A percentile compares a stretch with the other conserved stretches of the same genome.
Conservation (phyloP, 1,140 invertebrate species). For the Drosophila watanabei region DNA sequence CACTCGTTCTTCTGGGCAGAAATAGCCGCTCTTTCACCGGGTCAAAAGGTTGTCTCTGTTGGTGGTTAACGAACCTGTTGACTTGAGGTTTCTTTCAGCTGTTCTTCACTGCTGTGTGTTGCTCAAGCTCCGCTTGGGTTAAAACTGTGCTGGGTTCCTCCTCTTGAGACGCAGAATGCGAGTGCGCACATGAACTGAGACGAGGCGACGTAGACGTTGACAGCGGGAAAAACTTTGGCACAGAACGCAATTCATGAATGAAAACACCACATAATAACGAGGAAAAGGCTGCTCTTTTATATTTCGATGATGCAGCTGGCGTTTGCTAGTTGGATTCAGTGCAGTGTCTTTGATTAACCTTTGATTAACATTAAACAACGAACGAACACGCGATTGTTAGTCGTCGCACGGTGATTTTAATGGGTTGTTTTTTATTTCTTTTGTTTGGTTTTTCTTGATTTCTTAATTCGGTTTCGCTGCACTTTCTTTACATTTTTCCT, state of each 20-base stretch:
- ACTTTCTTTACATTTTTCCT: conserved; percentile 49
- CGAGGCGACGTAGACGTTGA: conserved; percentile 15
- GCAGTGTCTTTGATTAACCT: conserved; percentile 37
- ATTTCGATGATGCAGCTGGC: conserved; percentile 4
- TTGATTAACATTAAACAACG: conserved; percentile 18
- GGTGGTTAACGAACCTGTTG: conserved; percentile 55
- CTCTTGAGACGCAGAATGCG: conserved; percentile 7
- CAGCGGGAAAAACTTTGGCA: conserved; percentile 6
- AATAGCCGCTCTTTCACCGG: conserved; percentile 6
- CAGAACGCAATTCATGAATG: conserved; percentile 63
- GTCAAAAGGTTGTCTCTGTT: conserved; percentile 30
- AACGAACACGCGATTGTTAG: conserved; percentile 34
- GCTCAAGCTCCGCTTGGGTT: not conserved
- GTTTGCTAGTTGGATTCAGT: not conserved
- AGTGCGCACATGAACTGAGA: conserved; percentile 31
- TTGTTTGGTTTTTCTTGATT: conserved; percentile 18
- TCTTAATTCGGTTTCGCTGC: conserved; percentile 32
- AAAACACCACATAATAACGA: conserved; percentile 27
- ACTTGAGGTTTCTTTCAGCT: conserved; percentile 12
- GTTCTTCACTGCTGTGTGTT: conserved; percentile 3
- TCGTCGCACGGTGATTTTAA: conserved; percentile 7
- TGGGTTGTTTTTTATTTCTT: not conserved
- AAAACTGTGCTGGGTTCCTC: conserved; percentile 1
- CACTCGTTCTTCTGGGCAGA: conserved; percentile 5
- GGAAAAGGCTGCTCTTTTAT: not conserved